Evolutionary conservation across 1,140 invertebrate genomes (phyloP), one percentile per base, ranked within the genome.

Genomic region (Drosophila lini): DNA sequence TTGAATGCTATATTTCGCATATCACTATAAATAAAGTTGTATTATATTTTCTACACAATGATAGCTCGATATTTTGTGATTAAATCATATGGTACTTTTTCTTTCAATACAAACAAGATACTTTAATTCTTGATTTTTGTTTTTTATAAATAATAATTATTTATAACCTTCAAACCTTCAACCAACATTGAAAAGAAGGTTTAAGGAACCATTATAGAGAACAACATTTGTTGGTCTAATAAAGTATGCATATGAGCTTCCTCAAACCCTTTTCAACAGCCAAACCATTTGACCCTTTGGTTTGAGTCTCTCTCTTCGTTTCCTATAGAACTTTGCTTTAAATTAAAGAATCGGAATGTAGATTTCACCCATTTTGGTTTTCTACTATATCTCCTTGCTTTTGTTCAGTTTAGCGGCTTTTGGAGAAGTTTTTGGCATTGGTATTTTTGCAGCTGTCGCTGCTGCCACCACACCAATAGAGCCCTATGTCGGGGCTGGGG

Each of bases 361-460:
- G 42, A 67, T 62, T 48, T 45, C 58, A 16, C 9, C 41, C 62
- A 57, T 68, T 47, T 60, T 0, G 4, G 2, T 22, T 34, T 56
- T 80, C 42, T 40, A 41, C 36, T 45, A 61, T 67, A 67, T 67
- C 41, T 13, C 31, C 11, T 59, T 59, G 40, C 52, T 75, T 81
- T 67, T 73, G 7, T 73, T 58, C 67, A 28, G 36, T 57, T 81
- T 68, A 61, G 61, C 55, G 61, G 68, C 67, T 78, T 81, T 81
- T 53, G 73, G 32, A 41, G 36, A 71, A 78, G 28, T 79, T 76
- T 63, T 47, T 64, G 42, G 36, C 47, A 44, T 58, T 73, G 57
- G 42, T 71, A 78, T 78, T 81, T 63, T 55, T 82, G 61, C 79
- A 81, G 79, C 79, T 81, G 79, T 57, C 47, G 57, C 60, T 57